These are phyloP conservation scores for Physocephala rufipes DNA, from an alignment of 2,888 invertebrate genomes.

Conservation along the genomic window DNA sequence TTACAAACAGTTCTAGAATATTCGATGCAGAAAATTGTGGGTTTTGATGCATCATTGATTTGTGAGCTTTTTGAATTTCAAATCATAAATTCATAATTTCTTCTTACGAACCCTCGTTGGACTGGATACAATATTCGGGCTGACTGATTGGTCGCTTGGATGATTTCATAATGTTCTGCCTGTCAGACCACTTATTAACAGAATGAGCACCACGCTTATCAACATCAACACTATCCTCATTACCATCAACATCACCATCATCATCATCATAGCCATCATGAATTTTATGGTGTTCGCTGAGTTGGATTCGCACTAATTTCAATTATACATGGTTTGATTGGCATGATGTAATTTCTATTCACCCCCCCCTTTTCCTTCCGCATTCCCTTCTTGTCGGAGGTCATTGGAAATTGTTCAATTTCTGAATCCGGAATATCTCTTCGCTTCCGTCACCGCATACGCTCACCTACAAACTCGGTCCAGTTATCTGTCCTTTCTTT, in stretches of 20 bases:
- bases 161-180: conserved; percentile 15
- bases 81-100: neutral
- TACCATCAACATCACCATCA: neutral
- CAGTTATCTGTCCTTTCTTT: neutral
- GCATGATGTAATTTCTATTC: conserved; percentile 22
- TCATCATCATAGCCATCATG: neutral
- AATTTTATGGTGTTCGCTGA: too few species aligned
- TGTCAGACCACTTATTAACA: conserved; percentile 12
- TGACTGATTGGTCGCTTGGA: conserved; percentile 5
- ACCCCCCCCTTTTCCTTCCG: too few species aligned
- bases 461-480: neutral
- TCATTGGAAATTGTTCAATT: conserved; percentile 12
- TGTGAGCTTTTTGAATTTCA: conserved; percentile 33
- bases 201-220: conserved; percentile 5
- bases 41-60: conserved; percentile 28
- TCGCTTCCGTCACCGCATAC: neutral
- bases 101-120: neutral
- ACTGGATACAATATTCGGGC: neutral
- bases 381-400: too few species aligned
- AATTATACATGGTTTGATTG: conserved; percentile 1
- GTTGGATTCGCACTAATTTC: conserved; percentile 14
- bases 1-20: conserved; percentile 19
- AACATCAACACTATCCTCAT: neutral
- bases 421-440: neutral
- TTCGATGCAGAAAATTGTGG: conserved; percentile 26